Conservation (phyloP, 2,113 vertebrate species). For the Rostratula benghalensis region DNA sequence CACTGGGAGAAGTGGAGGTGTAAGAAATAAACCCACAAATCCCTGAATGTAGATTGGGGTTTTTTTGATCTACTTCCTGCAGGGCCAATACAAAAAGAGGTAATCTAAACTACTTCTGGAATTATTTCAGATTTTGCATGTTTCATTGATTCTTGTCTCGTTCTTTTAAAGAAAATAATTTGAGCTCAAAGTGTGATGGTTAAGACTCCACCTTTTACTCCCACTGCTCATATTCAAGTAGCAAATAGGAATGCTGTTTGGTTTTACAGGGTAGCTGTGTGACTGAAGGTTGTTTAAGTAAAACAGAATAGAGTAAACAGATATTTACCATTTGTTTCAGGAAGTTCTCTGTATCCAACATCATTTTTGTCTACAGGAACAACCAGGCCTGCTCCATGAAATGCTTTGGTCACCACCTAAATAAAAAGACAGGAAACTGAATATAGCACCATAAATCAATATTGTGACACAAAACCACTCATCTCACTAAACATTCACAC, state of each 20-base stretch:
- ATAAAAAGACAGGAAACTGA: neutral
- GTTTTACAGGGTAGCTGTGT: neutral
- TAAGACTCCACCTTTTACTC: neutral
- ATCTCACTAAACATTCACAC: neutral
- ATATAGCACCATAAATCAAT: rapidly evolving
- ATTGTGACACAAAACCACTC: neutral
- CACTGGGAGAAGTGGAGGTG: neutral
- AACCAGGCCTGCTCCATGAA: conserved; percentile 91
- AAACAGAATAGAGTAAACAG: neutral
- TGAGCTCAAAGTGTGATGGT: neutral
- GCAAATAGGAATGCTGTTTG: neutral
- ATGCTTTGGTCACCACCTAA: conserved; percentile 93
- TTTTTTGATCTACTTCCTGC: neutral
- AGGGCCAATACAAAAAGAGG: neutral
- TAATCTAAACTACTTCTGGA: neutral
- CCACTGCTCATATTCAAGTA: neutral
- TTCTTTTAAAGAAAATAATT: neutral
- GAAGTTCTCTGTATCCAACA: conserved; percentile 95
- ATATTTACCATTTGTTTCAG: conserved; percentile 88
- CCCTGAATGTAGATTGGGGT: neutral
- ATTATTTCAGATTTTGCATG: neutral
- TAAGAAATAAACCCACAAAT: neutral
- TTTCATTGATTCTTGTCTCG: neutral
- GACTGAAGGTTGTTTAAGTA: neutral
- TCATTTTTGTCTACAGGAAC: conserved; percentile 95